Conservation (phyloP, 1,140 invertebrate species). For the Sarcophaga bullata region DNA sequence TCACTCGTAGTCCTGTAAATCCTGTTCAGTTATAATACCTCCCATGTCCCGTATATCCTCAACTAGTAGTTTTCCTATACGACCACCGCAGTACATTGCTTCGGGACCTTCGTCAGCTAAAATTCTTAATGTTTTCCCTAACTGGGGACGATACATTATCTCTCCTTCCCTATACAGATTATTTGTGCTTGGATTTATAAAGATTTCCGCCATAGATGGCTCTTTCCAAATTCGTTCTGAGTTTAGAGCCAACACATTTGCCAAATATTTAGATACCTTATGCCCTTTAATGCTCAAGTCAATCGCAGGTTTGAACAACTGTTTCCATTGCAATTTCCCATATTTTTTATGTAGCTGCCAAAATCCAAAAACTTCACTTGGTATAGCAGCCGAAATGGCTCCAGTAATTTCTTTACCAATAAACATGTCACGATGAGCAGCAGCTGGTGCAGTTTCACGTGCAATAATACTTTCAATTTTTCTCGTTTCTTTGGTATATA, state of each 20-base stretch:
- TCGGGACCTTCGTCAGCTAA: conserved; percentile 75
- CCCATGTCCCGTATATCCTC: conserved; percentile 76
- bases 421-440: conserved; percentile 77
- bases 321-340: conserved; percentile 81
- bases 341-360: conserved; percentile 81
- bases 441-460: conserved; percentile 81
- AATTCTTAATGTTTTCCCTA: conserved; percentile 79
- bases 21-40: conserved; percentile 82
- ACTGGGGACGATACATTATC: conserved; percentile 72
- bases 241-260: conserved; percentile 69
- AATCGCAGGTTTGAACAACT: conserved; percentile 82
- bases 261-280: conserved; percentile 78
- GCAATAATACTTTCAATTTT: conserved; percentile 78
- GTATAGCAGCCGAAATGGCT: conserved; percentile 84
- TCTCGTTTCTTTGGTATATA: conserved; percentile 75
- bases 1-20: conserved; percentile 74
- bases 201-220: conserved; percentile 73
- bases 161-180: conserved; percentile 75
- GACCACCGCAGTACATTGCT: conserved; percentile 76
- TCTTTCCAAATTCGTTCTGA: conserved; percentile 72
- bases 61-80: conserved; percentile 73
- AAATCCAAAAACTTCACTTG: conserved; percentile 91
- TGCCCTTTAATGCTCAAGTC: conserved; percentile 78
- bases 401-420: conserved; percentile 66
- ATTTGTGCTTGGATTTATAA: conserved; percentile 74